Evolutionary conservation across 2,113 vertebrate genomes (phyloP).

Genomic region (Vidua chalybeata): DNA sequence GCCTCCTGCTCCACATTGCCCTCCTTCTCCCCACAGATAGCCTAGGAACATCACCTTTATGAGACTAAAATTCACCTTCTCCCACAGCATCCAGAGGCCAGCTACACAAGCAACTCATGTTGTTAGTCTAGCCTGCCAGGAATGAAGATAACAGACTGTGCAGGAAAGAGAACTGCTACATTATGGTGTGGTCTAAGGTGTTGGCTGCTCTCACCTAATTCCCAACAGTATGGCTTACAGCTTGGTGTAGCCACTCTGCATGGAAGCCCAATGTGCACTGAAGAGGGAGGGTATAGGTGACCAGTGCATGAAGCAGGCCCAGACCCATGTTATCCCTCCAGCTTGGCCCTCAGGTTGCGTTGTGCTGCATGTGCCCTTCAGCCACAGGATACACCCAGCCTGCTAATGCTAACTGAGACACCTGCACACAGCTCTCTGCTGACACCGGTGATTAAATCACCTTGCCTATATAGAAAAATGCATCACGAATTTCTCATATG

Average conservation of each 20-base stretch:
- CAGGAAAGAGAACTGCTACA: background rate
- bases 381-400: background rate
- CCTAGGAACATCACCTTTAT: background rate
- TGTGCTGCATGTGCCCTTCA: accelerated
- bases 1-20: background rate
- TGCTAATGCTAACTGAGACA: background rate
- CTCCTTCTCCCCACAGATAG: background rate
- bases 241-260: background rate
- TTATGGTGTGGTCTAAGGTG: background rate
- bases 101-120: background rate
- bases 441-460: background rate
- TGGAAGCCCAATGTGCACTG: accelerated
- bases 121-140: background rate
- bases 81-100: background rate
- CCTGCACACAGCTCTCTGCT: background rate
- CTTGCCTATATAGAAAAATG: background rate
- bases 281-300: background rate
- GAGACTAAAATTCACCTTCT: background rate
- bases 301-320: background rate
- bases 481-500: background rate
- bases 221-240: background rate
- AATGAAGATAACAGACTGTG: background rate
- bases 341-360: background rate
- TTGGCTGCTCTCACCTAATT: background rate
- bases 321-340: background rate